Evolutionary conservation across 1,140 invertebrate genomes (phyloP), one percentile per base, ranked within the genome.

Genomic region (Archivesica marissinica): DNA sequence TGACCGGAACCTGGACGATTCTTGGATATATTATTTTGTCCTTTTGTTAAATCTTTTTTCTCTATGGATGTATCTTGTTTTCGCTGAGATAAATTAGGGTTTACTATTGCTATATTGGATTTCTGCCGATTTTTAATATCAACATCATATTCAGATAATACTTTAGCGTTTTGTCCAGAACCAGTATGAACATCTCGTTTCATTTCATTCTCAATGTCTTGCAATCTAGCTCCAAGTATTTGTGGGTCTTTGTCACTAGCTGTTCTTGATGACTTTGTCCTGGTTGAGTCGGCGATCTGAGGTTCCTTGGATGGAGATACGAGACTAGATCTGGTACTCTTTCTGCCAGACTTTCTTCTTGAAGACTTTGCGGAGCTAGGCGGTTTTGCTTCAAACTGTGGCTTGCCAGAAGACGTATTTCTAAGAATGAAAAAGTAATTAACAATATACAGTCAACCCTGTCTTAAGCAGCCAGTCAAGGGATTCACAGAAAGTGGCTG

Each of bases 181-280:
- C 6, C 1, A 35, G 33, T n/a, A 20, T 50, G n/a, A 2, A 56
- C 2, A 20, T 56, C 50, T 39, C 59, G 35, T 38, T 76, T 76
- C n/a, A 81, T 39, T 39, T 72, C 79, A 56, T 81, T 81, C 30
- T 81, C 79, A 81, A 81, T 81, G 47, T 81, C 79, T 38, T 81
- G 70, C 30, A 81, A 56, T 44, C 35, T 81, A 68, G 66, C 35
- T 35, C 79, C 64, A 11, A 81, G 66, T 25, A 56, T 28, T 70
- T 56, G 39, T 50, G 79, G 56, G 61, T 72, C 56, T 35, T 50
- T 79, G 13, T 64, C 59, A 15, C 30, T 64, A 6, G 33, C 30
- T 35, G 59, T 64, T 20, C 59, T 33, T 15, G 59, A 64, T 35
- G 59, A 64, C n/a, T 64, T 64, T 33, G 38, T 13, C 30, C 44